These are phyloP conservation scores for Dicerorhinus sumatrensis DNA, from an alignment of 2,113 vertebrate species.

Conservation along the genomic window DNA sequence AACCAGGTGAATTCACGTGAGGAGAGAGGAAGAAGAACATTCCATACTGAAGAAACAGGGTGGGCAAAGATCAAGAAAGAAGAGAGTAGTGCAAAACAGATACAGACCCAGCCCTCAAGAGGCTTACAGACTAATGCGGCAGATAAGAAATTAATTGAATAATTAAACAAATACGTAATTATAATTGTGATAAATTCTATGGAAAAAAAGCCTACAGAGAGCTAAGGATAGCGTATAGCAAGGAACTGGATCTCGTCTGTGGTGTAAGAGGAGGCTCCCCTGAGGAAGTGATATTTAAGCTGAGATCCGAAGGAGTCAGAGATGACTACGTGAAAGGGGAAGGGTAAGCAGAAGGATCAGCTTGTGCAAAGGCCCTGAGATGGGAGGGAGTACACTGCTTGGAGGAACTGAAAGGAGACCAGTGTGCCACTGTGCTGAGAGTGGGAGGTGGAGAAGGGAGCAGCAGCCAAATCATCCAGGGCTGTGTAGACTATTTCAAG, in stretches of 20 bases:
- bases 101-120: neutral
- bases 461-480: neutral
- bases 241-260: neutral
- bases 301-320: neutral
- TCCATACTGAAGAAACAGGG: neutral
- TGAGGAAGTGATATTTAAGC: slow-evolving; percentile 24
- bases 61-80: neutral
- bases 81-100: neutral
- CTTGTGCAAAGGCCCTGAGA: neutral
- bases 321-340: slow-evolving; percentile 7
- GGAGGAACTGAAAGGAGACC: slow-evolving; percentile 39
- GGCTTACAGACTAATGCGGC: neutral
- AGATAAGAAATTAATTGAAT: neutral
- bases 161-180: neutral
- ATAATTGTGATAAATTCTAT: neutral
- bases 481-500: neutral
- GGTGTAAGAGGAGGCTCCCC: neutral
- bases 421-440: neutral
- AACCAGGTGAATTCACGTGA: neutral
- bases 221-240: neutral
- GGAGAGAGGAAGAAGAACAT: neutral
- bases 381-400: fast-evolving
- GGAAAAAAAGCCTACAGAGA: neutral
- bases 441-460: neutral
- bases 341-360: neutral